phyloP scores from a whole-genome alignment of 2,797 vertebrate species.

The Kryptopterus vitreolus region DNA sequence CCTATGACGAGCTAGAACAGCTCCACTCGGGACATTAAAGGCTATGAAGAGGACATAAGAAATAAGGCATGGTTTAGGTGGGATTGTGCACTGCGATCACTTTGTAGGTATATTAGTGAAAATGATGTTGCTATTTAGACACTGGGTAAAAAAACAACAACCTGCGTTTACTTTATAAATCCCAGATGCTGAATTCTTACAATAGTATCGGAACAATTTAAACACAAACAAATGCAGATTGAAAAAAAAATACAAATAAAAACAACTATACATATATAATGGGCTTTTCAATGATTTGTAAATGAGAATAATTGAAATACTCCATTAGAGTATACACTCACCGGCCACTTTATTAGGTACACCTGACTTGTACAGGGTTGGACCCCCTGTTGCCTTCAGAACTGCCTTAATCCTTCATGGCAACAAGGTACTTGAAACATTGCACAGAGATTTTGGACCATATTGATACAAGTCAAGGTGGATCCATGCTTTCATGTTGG shows the following conservation, averaged over 20 bases:
- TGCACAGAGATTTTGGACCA: no score
- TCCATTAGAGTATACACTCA: neutral
- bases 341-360: no score
- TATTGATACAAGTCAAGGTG: no score
- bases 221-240: neutral
- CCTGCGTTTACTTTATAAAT: neutral
- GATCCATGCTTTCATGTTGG: no score
- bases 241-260: no score
- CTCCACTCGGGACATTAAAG: slow-evolving; percentile 22
- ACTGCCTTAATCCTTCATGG: no score
- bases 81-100: neutral
- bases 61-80: neutral
- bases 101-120: neutral
- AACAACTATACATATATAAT: no score
- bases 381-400: no score
- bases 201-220: neutral
- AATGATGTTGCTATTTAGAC: neutral
- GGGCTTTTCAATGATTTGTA: neutral
- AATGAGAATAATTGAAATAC: neutral
- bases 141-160: neutral
- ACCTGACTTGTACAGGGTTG: no score
- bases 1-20: slow-evolving; percentile 33
- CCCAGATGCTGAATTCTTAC: neutral
- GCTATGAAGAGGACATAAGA: neutral
- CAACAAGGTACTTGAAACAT: no score